Percentiles rank a stretch among this genome's conserved stretches.
These are phyloP conservation scores for Chionoecetes opilio DNA, from an alignment of 1,140 invertebrate species.

Conservation along the genomic window DNA sequence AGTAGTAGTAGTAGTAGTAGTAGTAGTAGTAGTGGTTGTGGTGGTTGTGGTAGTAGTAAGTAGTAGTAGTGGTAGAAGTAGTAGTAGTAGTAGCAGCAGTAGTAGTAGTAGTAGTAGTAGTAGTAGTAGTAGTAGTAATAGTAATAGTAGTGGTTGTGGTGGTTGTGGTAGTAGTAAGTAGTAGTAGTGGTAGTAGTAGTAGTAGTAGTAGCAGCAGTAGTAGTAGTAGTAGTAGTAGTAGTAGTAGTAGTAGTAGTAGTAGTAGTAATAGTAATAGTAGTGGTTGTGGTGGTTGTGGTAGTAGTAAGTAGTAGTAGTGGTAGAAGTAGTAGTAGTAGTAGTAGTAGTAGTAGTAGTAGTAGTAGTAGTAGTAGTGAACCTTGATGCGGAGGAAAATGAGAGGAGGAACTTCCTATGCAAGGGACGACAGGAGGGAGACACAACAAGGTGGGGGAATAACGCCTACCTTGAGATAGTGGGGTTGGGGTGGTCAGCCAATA, in stretches of 20 bases:
- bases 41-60: background rate
- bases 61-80: constrained; percentile 15
- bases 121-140: constrained; percentile 34
- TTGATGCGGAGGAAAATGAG: no score
- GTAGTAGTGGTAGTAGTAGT: constrained; percentile 38
- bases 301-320: background rate
- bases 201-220: constrained; percentile 36
- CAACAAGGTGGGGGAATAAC: no score
- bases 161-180: background rate
- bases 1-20: background rate
- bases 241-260: constrained; percentile 43
- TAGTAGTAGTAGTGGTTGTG: background rate
- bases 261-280: background rate
- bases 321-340: constrained; percentile 38
- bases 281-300: no score
- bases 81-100: constrained; percentile 5
- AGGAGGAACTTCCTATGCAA: background rate
- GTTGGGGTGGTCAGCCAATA: no score
- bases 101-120: constrained; percentile 3
- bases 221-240: constrained; percentile 29
- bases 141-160: constrained; percentile 36
- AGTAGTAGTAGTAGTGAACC: constrained; percentile 29
- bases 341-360: constrained; percentile 33
- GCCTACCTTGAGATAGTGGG: no score
- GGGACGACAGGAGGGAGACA: background rate